Evolutionary conservation across 64 coral and sea anemone genomes (phyloP).

Genomic region (Actinia equina): DNA sequence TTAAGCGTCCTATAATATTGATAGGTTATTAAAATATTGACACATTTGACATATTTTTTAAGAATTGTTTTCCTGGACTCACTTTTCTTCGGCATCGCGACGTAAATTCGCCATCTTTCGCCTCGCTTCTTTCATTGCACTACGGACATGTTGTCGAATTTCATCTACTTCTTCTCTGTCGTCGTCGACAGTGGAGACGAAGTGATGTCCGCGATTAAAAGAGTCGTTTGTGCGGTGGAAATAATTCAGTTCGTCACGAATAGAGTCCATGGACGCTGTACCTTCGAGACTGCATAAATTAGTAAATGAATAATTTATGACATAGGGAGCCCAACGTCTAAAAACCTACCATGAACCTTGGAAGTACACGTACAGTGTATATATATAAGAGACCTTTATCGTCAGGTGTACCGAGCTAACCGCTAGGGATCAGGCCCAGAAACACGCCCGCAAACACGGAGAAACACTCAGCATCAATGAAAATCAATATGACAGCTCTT

Average conservation of each 20-base stretch:
- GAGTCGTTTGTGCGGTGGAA: conserved; percentile 2
- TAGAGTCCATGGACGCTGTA: conserved; percentile 22
- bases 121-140: conserved; percentile 89
- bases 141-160: conserved; percentile 83
- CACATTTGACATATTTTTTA: neutral
- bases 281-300: conserved; percentile 28
- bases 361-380: too few relatives aligned
- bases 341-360: too few relatives aligned
- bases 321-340: conserved; percentile 1
- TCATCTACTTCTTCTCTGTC: conserved; percentile 72
- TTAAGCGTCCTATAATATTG: neutral
- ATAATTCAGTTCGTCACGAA: conserved; percentile 25
- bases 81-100: conserved; percentile 91
- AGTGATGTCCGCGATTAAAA: neutral
- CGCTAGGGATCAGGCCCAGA: too few relatives aligned
- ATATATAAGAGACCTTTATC: too few relatives aligned
- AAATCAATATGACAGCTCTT: too few relatives aligned
- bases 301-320: conserved; percentile 4
- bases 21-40: neutral
- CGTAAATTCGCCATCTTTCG: conserved; percentile 74
- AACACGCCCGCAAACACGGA: too few relatives aligned
- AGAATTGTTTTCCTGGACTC: conserved; percentile 5
- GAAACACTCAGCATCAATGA: too few relatives aligned
- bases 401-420: too few relatives aligned
- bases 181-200: neutral